Evolutionary conservation across 2,113 vertebrate genomes (phyloP).

Genomic region (Ranitomeya variabilis): DNA sequence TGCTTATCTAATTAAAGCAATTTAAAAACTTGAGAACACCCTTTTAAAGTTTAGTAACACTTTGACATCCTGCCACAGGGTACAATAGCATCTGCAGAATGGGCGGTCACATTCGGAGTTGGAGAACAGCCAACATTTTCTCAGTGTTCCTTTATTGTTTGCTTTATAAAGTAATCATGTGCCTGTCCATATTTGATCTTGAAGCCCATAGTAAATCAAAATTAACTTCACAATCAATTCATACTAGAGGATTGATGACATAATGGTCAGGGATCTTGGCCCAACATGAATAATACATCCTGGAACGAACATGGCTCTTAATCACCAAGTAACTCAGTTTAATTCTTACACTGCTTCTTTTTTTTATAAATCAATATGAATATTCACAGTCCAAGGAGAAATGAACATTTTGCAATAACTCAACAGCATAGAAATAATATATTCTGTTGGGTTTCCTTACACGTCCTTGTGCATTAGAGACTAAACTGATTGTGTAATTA

Average conservation of each 20-base stretch:
- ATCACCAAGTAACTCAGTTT: neutral
- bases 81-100: neutral
- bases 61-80: neutral
- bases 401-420: slow-evolving; percentile 61
- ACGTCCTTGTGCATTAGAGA: slow-evolving; percentile 78
- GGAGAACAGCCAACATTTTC: neutral
- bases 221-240: neutral
- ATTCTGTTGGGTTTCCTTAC: slow-evolving; percentile 82
- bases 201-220: neutral
- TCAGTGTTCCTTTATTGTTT: neutral
- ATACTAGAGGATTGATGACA: neutral
- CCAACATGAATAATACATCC: neutral
- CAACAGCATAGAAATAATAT: slow-evolving; percentile 80
- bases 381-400: slow-evolving; percentile 71
- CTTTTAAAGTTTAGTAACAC: neutral
- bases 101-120: neutral
- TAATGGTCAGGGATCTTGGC: neutral
- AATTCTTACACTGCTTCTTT: neutral
- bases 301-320: neutral
- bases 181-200: neutral
- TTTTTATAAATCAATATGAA: neutral
- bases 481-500: slow-evolving; percentile 84
- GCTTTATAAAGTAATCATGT: neutral
- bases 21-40: no score
- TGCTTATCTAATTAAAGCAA: no score